Evolutionary conservation across 2,797 vertebrate genomes (phyloP).

Genomic region (Knipowitschia caucasica): DNA sequence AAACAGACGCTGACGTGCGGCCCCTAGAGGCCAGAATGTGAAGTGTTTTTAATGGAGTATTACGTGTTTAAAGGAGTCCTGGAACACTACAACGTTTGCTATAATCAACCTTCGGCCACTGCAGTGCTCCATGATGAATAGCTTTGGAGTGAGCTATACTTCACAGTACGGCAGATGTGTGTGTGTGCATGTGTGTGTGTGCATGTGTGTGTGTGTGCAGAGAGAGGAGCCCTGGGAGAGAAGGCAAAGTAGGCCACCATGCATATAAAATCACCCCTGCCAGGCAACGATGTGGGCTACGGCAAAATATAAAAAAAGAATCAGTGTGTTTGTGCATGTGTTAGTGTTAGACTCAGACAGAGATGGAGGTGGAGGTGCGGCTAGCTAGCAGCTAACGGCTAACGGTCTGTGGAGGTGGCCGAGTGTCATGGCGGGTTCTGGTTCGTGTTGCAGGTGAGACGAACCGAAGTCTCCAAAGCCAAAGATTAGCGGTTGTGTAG

Average conservation of each 20-base stretch:
- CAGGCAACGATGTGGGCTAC: conserved; percentile 72
- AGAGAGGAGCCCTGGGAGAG: conserved; percentile 50
- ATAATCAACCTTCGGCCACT: conserved; percentile 58
- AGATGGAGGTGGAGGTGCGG: conserved; percentile 44
- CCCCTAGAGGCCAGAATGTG: not conserved
- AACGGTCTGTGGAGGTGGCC: conserved; percentile 34
- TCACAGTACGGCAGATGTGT: conserved; percentile 59
- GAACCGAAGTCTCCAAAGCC: conserved; percentile 53
- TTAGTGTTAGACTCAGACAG: conserved; percentile 5
- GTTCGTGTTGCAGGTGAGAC: conserved; percentile 38
- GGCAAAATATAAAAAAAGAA: conserved; percentile 49
- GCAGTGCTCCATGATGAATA: conserved; percentile 67
- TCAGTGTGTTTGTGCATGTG: conserved; percentile 18
- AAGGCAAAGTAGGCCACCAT: conserved; percentile 77
- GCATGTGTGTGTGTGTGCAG: conserved; percentile 11
- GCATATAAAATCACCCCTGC: conserved; percentile 78
- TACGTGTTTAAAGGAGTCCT: conserved; percentile 22
- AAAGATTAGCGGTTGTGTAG: conserved; percentile 42
- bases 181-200: not conserved
- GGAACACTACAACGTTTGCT: conserved; percentile 38
- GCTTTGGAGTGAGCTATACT: conserved; percentile 62
- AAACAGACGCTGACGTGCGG: not conserved
- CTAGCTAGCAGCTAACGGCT: too few relatives aligned
- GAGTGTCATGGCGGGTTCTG: conserved; percentile 48
- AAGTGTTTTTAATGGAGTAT: not conserved